Percentiles rank a stretch among this genome's conserved stretches.
Evolutionary conservation across 2,797 vertebrate species (phyloP).

Genomic region (Enteromius treurensis): DNA sequence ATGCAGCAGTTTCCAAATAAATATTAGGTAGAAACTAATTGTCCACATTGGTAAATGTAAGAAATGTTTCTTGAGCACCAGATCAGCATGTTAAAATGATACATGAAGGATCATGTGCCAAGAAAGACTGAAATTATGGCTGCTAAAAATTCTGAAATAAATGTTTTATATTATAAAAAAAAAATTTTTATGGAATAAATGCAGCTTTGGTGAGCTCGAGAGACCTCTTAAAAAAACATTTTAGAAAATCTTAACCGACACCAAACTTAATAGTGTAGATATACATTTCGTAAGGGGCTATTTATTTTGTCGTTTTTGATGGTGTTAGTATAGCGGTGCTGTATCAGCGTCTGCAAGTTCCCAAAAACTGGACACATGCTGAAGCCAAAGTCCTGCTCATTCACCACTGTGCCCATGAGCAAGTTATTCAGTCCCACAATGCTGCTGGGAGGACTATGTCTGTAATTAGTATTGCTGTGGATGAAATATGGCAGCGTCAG

Average conservation of each 20-base stretch:
- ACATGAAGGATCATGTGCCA: neutral
- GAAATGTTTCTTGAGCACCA: neutral
- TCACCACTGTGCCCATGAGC: conserved; percentile 19
- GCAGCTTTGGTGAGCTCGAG: neutral
- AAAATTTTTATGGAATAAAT: neutral
- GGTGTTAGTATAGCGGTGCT: neutral
- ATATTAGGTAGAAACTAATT: neutral
- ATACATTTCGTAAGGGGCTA: neutral
- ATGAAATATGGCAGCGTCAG: conserved; percentile 36
- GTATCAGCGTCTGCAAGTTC: neutral
- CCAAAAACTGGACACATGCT: neutral
- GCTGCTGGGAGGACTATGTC: conserved; percentile 27
- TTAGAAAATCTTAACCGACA: neutral
- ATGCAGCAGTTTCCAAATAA: neutral
- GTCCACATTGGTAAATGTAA: neutral
- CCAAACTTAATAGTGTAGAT: neutral
- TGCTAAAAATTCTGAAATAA: neutral
- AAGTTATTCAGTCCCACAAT: conserved; percentile 32
- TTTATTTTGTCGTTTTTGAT: neutral
- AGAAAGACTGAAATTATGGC: neutral
- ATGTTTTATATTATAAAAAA: too few relatives aligned
- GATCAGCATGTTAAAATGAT: neutral
- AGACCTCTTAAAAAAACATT: neutral
- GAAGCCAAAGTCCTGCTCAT: conserved; percentile 7
- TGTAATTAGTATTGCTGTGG: conserved; percentile 45